Conservation (phyloP, 2,888 invertebrate species). For the Callimorpha dominula region DNA sequence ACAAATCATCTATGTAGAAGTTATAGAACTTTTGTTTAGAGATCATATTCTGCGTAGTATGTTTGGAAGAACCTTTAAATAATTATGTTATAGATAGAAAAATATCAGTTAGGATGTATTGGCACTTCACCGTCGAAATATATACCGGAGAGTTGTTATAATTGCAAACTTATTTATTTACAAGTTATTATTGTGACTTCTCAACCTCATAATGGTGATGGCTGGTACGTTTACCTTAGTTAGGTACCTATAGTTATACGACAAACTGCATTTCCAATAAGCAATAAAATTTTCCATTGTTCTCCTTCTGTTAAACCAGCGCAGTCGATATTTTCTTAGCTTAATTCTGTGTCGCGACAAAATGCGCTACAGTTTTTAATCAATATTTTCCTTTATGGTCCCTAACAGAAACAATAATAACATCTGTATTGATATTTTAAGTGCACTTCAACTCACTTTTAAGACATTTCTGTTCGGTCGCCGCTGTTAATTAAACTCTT, state of each 20-base stretch:
- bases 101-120: no score
- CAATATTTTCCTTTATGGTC: slow-evolving; percentile 13
- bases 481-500: slow-evolving; percentile 37
- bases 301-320: slow-evolving; percentile 36
- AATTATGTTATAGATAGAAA: no score
- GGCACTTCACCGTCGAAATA: no score
- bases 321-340: slow-evolving; percentile 35
- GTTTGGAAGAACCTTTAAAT: no score
- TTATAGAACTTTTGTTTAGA: neutral
- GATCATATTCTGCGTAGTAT: neutral
- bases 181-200: neutral
- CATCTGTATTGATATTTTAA: slow-evolving; percentile 18
- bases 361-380: slow-evolving; percentile 26
- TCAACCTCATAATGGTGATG: neutral
- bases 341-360: slow-evolving; percentile 28
- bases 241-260: slow-evolving; percentile 14
- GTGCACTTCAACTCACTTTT: slow-evolving; percentile 33
- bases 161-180: neutral
- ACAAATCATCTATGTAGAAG: neutral
- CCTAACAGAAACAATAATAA: slow-evolving; percentile 17
- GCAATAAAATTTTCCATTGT: slow-evolving; percentile 47
- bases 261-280: slow-evolving; percentile 46
- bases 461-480: slow-evolving; percentile 16
- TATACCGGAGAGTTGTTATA: neutral
- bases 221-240: neutral